Base-by-base conservation (phyloP, 2,888 invertebrate species). In the Pyrrhia umbra region DNA sequence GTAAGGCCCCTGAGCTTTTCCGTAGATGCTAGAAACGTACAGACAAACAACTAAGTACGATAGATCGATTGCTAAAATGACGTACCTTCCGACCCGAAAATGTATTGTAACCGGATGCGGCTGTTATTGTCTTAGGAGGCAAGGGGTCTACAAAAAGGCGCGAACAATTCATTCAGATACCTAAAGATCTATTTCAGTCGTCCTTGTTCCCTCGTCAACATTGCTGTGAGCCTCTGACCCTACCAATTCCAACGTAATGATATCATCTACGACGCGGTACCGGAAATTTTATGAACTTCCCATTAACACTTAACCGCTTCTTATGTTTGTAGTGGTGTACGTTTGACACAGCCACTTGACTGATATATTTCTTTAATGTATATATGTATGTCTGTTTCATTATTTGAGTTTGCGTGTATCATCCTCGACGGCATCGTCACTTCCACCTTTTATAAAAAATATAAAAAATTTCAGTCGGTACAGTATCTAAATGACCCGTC, bases 221-320 rank as follows among this genome's bases (percentile, higher is more conserved):
- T 42, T 59, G 34, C 56, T 57, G 51, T 61, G 67, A 67, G 67
- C 68, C 68, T 70, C 62, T 77, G 75, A 72, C 68, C 75, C 72
- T 61, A 68, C 64, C 68, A 71, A 82, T 80, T 80, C 84, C 79
- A 60, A 66, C 58, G 74, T 60, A 79, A 75, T 85, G 85, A 85
- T 82, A 77, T 85, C 85, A 85, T 84, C 70, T 71, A 72, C 68
- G 52, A 69, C 62, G 75, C 68, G 79, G 72, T 75, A 79, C 81
- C 80, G 83, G 85, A 84, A 77, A 84, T 82, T 82, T 81, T 79
- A 78, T 54, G 80, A 81, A 83, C 84, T 84, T 85, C 81, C 86
- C 80, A 79, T 81, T 79, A 75, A 70, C 77, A 69, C 74, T 75
- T 72, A 72, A 78, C 76, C 69, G 67, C 75, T 66, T 77, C 43